These are phyloP conservation scores for Lagopus muta DNA, from an alignment of 2,113 vertebrate species.

Conservation along the genomic window DNA sequence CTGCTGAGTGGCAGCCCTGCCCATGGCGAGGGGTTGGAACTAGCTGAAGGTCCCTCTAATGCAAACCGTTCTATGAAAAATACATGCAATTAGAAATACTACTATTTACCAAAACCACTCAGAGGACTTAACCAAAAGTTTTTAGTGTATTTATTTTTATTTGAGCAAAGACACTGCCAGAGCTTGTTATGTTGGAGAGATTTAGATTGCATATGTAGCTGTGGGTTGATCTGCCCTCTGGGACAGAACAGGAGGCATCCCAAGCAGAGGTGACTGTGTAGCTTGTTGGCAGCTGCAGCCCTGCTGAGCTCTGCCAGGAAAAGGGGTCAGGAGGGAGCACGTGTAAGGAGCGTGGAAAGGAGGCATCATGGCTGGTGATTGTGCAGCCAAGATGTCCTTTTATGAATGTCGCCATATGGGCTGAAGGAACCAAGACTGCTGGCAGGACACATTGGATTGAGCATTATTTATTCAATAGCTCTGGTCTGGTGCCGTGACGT, in stretches of 20 bases:
- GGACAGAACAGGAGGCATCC: neutral
- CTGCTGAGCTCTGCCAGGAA: neutral
- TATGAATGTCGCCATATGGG: neutral
- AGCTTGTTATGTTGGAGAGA: neutral
- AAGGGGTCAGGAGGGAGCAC: neutral
- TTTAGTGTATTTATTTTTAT: neutral
- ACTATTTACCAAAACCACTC: neutral
- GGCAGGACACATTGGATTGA: neutral
- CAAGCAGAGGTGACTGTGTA: neutral
- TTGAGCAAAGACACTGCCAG: neutral
- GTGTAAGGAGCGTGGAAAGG: neutral
- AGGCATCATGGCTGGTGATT: neutral
- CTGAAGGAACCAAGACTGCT: neutral
- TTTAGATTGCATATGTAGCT: neutral
- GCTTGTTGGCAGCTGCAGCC: neutral
- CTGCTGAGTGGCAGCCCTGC: too few species aligned
- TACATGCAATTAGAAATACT: accelerated
- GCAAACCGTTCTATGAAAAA: neutral
- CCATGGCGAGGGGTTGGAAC: too few species aligned
- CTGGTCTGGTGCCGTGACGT: neutral
- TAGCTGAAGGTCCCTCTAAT: too few species aligned
- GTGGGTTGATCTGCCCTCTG: neutral
- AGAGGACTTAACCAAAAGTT: neutral
- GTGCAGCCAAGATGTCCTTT: neutral
- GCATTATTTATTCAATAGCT: neutral